Evolutionary conservation across 2,888 invertebrate genomes (phyloP).

Genomic region (Hirtodrosophila histrioides): DNA sequence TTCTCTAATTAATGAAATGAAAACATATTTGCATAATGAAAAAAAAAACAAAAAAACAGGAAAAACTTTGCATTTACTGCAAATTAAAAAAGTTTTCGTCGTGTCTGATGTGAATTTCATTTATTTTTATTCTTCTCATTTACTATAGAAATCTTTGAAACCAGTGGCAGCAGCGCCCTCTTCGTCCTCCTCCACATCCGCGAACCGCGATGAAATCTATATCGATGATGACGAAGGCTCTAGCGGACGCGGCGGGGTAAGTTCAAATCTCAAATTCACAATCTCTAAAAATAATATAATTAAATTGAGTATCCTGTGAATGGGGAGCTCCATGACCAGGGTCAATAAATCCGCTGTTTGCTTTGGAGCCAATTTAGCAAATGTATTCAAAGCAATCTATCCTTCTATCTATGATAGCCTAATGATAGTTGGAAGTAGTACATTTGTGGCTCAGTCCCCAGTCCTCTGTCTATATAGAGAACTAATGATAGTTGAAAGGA

Average conservation of each 20-base stretch:
- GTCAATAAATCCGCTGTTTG: conserved; percentile 12
- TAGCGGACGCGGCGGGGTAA: conserved; percentile 88
- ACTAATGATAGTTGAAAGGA: conserved; percentile 15
- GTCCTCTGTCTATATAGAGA: too few species aligned
- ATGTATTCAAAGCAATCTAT: too few species aligned
- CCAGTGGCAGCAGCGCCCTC: conserved; percentile 74
- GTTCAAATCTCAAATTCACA: conserved; percentile 60
- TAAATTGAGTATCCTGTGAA: conserved; percentile 29
- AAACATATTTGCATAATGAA: conserved; percentile 62
- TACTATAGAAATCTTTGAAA: conserved; percentile 82
- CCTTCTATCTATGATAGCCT: neutral
- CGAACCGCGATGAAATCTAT: conserved; percentile 87
- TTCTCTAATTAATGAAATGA: conserved; percentile 61
- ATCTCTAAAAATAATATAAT: conserved; percentile 7
- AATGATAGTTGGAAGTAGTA: conserved; percentile 17
- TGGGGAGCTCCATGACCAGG: conserved; percentile 11
- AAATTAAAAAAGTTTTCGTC: conserved; percentile 70
- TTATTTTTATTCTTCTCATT: conserved; percentile 13
- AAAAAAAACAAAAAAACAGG: conserved; percentile 10
- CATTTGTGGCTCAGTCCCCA: conserved; percentile 11
- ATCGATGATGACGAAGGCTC: conserved; percentile 92
- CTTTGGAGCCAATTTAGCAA: conserved; percentile 8
- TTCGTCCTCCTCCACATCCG: conserved; percentile 60
- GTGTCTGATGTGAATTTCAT: conserved; percentile 20
- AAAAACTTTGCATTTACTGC: conserved; percentile 43